A percentile compares a stretch with the other conserved stretches of the same genome.
These are phyloP conservation scores for Corythoichthys intestinalis DNA, from an alignment of 2,113 vertebrate genomes.

Conservation along the genomic window DNA sequence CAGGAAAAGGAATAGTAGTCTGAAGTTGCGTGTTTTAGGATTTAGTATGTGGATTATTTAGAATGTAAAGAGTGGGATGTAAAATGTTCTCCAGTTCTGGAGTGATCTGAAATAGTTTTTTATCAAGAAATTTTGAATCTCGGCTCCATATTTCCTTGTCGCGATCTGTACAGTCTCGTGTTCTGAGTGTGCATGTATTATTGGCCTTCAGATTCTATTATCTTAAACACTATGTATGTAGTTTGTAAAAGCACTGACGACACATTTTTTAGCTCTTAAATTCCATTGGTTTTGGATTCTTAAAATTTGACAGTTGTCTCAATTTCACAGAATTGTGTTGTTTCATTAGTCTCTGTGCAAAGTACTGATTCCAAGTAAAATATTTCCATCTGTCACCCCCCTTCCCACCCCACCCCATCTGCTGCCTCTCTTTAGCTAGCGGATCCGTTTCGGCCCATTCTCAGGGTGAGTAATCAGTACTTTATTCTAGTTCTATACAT, in stretches of 20 bases:
- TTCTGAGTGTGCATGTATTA: background rate
- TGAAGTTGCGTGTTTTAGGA: too few relatives aligned
- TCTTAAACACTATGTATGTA: background rate
- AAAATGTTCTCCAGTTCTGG: too few relatives aligned
- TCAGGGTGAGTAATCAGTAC: constrained; percentile 83
- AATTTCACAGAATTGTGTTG: background rate
- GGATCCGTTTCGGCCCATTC: constrained; percentile 96
- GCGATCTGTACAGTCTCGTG: background rate
- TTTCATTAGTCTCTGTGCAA: background rate
- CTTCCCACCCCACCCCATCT: constrained; percentile 44
- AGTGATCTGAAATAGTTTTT: background rate
- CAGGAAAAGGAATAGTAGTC: too few relatives aligned
- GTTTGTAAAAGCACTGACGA: background rate
- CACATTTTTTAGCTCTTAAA: background rate
- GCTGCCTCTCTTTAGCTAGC: constrained; percentile 83
- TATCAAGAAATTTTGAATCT: background rate
- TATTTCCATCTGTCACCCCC: constrained; percentile 75
- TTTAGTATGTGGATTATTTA: too few relatives aligned
- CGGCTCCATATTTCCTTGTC: background rate
- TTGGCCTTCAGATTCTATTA: background rate
- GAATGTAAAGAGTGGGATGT: too few relatives aligned
- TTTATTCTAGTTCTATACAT: constrained; percentile 17
- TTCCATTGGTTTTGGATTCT: too few relatives aligned
- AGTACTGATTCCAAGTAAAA: constrained; percentile 52
- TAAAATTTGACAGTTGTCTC: background rate